Percentiles rank a stretch among this genome's conserved stretches.
Conservation (phyloP, 23 tunicate species). For the Halocynthia roretzi region DNA sequence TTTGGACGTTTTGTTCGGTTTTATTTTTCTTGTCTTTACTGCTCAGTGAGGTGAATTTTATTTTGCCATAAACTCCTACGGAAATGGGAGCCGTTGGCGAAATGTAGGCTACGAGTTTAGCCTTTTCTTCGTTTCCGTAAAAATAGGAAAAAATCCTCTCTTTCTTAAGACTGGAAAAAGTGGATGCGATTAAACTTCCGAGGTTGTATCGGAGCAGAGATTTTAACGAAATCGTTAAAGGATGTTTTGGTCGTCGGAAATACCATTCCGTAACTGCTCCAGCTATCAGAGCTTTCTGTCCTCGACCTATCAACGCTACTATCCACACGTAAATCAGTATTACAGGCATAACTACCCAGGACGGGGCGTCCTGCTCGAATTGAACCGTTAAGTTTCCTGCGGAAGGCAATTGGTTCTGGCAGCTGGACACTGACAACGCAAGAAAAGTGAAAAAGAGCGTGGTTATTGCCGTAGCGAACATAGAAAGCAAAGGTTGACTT, state of each 20-base stretch:
- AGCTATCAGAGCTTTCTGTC: slow-evolving; percentile 42
- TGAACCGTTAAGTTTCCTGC: neutral
- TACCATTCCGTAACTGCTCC: slow-evolving; percentile 71
- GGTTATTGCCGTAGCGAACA: neutral
- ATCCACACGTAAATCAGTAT: slow-evolving; percentile 35
- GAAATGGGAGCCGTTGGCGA: slow-evolving; percentile 43
- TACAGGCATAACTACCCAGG: neutral
- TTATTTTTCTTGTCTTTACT: neutral
- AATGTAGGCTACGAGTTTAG: slow-evolving; percentile 10
- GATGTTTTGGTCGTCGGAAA: slow-evolving; percentile 29
- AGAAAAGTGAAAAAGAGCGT: slow-evolving; percentile 12
- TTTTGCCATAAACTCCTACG: slow-evolving; percentile 54
- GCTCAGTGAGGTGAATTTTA: slow-evolving; percentile 27
- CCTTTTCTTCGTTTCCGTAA: neutral
- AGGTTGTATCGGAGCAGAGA: slow-evolving; percentile 28
- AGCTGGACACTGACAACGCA: slow-evolving; percentile 15
- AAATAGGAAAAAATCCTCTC: neutral
- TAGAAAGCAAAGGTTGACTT: slow-evolving; percentile 50
- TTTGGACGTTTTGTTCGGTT: neutral
- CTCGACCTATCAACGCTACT: slow-evolving; percentile 11
- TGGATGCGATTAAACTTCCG: slow-evolving; percentile 46
- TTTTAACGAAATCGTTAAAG: slow-evolving; percentile 29
- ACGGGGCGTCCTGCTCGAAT: neutral
- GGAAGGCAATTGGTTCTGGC: slow-evolving; percentile 25
- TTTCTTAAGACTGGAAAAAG: slow-evolving; percentile 20